phyloP scores from a whole-genome alignment of 2,797 vertebrate genomes.

The Tiaroga cobitis region DNA sequence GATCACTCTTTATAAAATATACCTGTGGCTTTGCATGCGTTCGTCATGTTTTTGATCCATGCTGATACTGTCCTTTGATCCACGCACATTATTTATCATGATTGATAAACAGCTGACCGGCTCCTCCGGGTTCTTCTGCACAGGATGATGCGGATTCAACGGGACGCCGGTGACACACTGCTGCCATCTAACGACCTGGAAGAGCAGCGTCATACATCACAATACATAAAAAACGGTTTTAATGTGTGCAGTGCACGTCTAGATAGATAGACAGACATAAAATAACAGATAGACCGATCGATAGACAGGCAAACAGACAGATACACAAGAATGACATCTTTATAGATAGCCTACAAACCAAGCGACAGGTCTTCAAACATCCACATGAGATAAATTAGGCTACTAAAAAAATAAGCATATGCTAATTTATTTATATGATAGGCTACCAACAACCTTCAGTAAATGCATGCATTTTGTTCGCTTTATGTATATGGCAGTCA shows the following conservation, averaged over 20 bases:
- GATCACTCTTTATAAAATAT: slow-evolving; percentile 5
- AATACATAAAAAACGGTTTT: neutral
- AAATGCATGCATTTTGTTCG: neutral
- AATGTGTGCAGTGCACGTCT: neutral
- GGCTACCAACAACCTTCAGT: neutral
- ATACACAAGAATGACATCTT: no score
- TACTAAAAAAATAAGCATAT: neutral
- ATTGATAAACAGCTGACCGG: slow-evolving; percentile 26
- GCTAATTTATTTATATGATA: neutral
- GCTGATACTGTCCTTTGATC: neutral
- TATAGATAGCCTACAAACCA: neutral
- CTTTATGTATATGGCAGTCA: neutral
- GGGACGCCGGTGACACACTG: neutral
- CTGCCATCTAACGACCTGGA: slow-evolving; percentile 20
- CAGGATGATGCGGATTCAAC: neutral
- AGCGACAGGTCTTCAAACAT: neutral
- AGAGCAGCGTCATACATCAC: neutral
- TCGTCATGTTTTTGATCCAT: slow-evolving; percentile 64
- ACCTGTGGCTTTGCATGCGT: slow-evolving; percentile 19
- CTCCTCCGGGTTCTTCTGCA: slow-evolving; percentile 33
- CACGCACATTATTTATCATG: slow-evolving; percentile 40
- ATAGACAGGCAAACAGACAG: no score
- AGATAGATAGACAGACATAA: neutral
- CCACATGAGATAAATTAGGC: neutral
- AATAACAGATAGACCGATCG: neutral